Evolutionary conservation across 2,888 invertebrate genomes (phyloP).

Genomic region (Tachina lurida): DNA sequence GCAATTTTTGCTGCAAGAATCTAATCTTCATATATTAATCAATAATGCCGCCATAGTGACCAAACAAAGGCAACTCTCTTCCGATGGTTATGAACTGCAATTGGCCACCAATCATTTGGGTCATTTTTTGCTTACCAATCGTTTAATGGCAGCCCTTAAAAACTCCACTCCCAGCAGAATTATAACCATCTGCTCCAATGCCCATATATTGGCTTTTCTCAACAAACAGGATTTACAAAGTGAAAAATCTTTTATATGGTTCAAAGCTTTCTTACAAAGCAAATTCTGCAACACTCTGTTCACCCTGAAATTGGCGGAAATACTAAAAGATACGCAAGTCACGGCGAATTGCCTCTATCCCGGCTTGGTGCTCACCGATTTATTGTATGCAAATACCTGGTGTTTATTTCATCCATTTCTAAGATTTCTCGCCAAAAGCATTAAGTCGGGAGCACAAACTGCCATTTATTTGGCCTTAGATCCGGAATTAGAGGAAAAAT

Average conservation of each 20-base stretch:
- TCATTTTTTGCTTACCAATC: conserved; percentile 50
- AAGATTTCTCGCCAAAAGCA: conserved; percentile 43
- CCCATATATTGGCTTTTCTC: conserved; percentile 43
- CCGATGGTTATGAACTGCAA: conserved; percentile 57
- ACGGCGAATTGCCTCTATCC: conserved; percentile 64
- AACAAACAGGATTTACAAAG: conserved; percentile 58
- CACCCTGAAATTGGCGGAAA: conserved; percentile 36
- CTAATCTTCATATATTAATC: conserved; percentile 46
- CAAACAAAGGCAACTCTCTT: conserved; percentile 17
- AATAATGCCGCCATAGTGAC: conserved; percentile 56
- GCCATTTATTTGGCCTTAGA: conserved; percentile 62
- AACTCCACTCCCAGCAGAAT: conserved; percentile 34
- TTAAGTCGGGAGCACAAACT: conserved; percentile 59
- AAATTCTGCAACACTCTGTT: conserved; percentile 61
- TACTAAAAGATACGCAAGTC: conserved; percentile 31
- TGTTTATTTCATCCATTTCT: conserved; percentile 55
- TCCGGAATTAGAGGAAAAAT: conserved; percentile 38
- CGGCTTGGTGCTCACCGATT: conserved; percentile 56
- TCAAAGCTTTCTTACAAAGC: conserved; percentile 51
- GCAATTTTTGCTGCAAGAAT: conserved; percentile 29
- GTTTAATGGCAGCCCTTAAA: conserved; percentile 21
- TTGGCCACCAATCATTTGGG: conserved; percentile 64
- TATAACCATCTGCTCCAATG: conserved; percentile 38
- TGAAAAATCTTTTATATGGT: conserved; percentile 51
- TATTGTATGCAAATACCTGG: conserved; percentile 55